Evolutionary conservation across 1,140 invertebrate species (phyloP).

Genomic region (Phortica variegata): DNA sequence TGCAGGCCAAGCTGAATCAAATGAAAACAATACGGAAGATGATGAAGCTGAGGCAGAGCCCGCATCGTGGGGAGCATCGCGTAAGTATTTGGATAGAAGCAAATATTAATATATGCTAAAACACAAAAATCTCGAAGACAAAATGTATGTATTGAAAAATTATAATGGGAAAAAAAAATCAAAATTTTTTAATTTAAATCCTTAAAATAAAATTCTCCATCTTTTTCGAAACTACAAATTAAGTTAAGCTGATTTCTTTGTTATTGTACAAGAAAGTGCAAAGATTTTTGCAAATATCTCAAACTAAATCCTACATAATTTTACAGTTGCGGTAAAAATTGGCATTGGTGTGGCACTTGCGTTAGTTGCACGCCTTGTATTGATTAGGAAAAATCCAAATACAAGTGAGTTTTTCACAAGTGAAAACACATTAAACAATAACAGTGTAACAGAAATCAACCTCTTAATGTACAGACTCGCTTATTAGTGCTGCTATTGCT

Average conservation of each 20-base stretch:
- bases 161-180: not conserved
- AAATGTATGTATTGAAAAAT: conserved; percentile 1
- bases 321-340: conserved; percentile 78
- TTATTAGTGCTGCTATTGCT: not conserved
- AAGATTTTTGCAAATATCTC: conserved; percentile 27
- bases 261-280: conserved; percentile 57
- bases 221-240: conserved; percentile 17
- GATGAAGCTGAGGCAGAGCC: conserved; percentile 14
- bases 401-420: conserved; percentile 54
- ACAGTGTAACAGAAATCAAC: too few relatives aligned
- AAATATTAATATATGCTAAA: not conserved
- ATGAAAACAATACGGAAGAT: conserved; percentile 13
- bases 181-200: too few relatives aligned
- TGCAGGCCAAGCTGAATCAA: conserved; percentile 19
- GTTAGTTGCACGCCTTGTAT: conserved; percentile 74
- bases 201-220: too few relatives aligned
- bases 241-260: too few relatives aligned
- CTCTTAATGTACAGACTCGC: too few relatives aligned
- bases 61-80: conserved; percentile 46
- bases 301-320: conserved; percentile 48
- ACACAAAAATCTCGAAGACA: not conserved
- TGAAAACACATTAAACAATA: too few relatives aligned
- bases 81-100: conserved; percentile 38
- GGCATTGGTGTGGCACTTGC: conserved; percentile 73
- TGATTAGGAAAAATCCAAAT: conserved; percentile 59